Conservation (phyloP, 2,113 vertebrate species). For the Antechinus stuartii region DNA sequence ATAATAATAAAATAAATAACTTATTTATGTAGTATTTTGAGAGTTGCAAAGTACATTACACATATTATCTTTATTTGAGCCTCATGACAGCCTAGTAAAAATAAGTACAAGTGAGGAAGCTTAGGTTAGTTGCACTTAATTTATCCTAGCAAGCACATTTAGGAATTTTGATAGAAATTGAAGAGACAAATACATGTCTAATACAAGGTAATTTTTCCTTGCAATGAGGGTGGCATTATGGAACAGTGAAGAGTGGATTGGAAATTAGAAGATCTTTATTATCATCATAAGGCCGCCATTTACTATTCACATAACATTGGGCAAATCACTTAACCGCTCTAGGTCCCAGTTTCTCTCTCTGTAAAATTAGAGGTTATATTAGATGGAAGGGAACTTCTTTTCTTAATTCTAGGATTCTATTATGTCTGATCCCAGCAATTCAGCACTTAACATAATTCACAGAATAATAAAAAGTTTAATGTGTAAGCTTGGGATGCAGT, state of each 20-base stretch:
- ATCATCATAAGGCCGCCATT: neutral
- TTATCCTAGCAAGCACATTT: neutral
- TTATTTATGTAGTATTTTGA: neutral
- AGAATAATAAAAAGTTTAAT: neutral
- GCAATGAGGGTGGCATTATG: neutral
- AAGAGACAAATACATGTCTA: too few species aligned
- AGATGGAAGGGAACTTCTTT: neutral
- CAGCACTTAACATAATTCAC: neutral
- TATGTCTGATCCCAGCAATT: neutral
- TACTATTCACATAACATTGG: neutral
- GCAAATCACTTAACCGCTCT: neutral
- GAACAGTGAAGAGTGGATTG: neutral
- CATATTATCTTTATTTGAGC: too few species aligned
- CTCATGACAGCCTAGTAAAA: too few species aligned
- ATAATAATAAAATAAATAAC: neutral
- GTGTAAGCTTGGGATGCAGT: neutral
- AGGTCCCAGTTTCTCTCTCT: neutral
- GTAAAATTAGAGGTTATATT: neutral
- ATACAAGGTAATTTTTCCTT: neutral
- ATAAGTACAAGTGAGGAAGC: neutral
- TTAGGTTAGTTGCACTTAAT: neutral
- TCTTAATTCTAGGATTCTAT: neutral
- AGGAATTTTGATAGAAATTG: neutral
- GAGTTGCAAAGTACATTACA: neutral
- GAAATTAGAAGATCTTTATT: neutral